phyloP scores from a whole-genome alignment of 2,113 vertebrate species.

The Sula dactylatra region DNA sequence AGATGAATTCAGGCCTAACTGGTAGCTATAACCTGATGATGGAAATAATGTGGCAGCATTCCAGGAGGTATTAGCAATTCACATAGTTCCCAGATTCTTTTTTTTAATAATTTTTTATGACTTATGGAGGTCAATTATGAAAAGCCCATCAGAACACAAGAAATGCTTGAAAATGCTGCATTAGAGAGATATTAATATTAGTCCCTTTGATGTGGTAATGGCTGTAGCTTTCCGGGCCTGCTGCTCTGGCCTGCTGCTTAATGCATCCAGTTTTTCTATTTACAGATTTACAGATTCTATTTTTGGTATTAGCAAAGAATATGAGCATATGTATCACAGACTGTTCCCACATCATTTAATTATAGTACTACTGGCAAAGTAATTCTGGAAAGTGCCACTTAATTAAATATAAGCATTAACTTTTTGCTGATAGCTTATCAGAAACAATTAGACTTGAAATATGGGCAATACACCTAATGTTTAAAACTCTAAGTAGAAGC shows the following conservation, averaged over 20 bases:
- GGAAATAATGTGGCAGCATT: conserved; percentile 33
- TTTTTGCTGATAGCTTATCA: conserved; percentile 40
- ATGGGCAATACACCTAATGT: background rate
- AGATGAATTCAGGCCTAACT: conserved; percentile 25
- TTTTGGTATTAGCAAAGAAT: conserved; percentile 43
- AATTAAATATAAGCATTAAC: conserved; percentile 48
- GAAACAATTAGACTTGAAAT: conserved; percentile 48
- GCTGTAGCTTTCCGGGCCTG: background rate
- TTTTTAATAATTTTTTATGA: conserved; percentile 25
- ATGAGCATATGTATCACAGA: background rate
- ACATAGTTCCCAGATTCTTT: conserved; percentile 41
- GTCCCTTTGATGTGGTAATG: conserved; percentile 11
- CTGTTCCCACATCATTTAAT: background rate
- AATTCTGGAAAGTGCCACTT: conserved; percentile 57
- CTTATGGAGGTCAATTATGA: conserved; percentile 39
- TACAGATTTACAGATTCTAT: conserved; percentile 35
- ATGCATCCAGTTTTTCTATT: conserved; percentile 25
- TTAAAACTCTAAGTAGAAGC: background rate
- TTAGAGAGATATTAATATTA: conserved; percentile 52
- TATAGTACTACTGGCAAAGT: background rate
- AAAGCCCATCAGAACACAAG: conserved; percentile 49
- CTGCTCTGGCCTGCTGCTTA: conserved; percentile 22
- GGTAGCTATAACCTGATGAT: conserved; percentile 22
- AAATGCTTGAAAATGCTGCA: conserved; percentile 45
- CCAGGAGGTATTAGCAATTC: conserved; percentile 50